These are phyloP conservation scores for Hydrophis major DNA, from an alignment of 2,797 vertebrate species.

Conservation along the genomic window DNA sequence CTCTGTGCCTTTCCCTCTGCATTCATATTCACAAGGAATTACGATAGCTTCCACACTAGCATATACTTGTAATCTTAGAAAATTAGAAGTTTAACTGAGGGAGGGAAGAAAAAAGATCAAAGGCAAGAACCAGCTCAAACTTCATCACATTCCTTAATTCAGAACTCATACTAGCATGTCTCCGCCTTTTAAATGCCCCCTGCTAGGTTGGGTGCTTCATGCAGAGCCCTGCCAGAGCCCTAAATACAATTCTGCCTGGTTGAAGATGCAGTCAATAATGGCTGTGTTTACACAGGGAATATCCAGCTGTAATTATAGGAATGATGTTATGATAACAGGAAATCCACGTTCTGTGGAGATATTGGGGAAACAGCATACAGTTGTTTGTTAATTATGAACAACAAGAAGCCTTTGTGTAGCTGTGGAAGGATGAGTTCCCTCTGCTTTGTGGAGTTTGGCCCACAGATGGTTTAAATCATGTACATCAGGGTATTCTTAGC, in stretches of 20 bases:
- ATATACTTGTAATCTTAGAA: constrained; percentile 7
- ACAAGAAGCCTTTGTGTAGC: constrained; percentile 51
- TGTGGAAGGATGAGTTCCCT: constrained; percentile 20
- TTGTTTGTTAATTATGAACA: constrained; percentile 56
- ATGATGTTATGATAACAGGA: constrained; percentile 69
- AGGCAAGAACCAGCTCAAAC: not conserved
- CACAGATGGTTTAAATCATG: constrained; percentile 18
- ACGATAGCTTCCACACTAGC: not conserved
- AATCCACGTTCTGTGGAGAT: constrained; percentile 67
- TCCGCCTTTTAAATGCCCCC: not conserved
- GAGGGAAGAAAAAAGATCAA: not conserved
- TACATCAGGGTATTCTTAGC: not conserved
- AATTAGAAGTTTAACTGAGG: not conserved
- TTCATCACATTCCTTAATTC: not conserved
- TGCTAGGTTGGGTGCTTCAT: fast-evolving
- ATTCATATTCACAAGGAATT: not conserved
- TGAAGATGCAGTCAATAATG: constrained; percentile 50
- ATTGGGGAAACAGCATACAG: constrained; percentile 50
- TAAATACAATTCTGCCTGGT: not conserved
- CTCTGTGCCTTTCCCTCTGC: not conserved
- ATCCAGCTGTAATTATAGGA: constrained; percentile 65
- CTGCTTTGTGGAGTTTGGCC: fast-evolving
- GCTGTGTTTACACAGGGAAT: constrained; percentile 60
- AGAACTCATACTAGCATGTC: not conserved
- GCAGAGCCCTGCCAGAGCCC: constrained; percentile 17